A percentile compares a stretch with the other conserved stretches of the same genome.
Conservation (phyloP, 2,888 invertebrate genomes). For the Rugalucina vietnamica region DNA sequence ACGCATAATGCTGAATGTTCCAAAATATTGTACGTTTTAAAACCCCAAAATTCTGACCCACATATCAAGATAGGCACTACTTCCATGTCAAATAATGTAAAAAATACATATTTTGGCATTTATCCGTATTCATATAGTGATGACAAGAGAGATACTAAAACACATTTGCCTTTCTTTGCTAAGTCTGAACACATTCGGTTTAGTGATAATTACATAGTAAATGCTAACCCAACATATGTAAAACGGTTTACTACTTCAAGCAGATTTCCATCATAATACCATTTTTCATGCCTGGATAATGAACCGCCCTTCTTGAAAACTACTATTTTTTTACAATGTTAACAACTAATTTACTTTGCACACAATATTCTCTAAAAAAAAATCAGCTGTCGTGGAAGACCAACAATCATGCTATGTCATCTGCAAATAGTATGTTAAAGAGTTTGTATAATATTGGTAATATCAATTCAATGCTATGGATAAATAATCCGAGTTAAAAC, state of each 20-base stretch:
- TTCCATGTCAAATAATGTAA: conserved; percentile 18
- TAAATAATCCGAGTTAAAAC: too few relatives aligned
- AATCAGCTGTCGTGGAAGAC: not conserved
- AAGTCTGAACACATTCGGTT: not conserved
- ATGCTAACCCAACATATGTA: conserved; percentile 36
- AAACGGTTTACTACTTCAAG: conserved; percentile 18
- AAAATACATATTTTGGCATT: not conserved
- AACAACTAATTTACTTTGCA: not conserved
- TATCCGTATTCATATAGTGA: not conserved
- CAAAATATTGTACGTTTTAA: not conserved
- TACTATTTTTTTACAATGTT: conserved; percentile 13
- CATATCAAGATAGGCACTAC: conserved; percentile 35
- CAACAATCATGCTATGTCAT: not conserved
- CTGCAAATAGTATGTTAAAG: not conserved
- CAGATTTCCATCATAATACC: conserved; percentile 18
- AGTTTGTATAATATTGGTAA: too few relatives aligned
- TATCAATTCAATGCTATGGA: too few relatives aligned
- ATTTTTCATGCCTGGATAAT: conserved; percentile 37
- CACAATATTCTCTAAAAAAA: not conserved
- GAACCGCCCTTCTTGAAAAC: conserved; percentile 46
- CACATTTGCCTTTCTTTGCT: conserved; percentile 10
- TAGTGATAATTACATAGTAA: not conserved
- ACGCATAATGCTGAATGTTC: not conserved
- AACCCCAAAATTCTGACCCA: conserved; percentile 27
- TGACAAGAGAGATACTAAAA: not conserved